Evolutionary conservation across 2,888 invertebrate genomes (phyloP).

Genomic region (Lamellibrachia columna): DNA sequence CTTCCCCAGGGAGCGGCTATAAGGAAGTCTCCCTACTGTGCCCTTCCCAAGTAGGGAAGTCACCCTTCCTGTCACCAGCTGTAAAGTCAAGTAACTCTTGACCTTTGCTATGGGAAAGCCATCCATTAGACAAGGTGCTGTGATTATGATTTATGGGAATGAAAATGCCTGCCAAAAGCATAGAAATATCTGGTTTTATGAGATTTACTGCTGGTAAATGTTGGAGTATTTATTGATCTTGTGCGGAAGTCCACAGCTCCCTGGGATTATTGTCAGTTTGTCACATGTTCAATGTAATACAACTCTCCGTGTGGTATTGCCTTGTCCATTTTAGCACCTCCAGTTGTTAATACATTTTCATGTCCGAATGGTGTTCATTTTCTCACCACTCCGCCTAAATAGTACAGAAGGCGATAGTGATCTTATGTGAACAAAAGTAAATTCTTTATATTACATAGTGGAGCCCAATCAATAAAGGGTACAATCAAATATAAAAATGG

Average conservation of each 20-base stretch:
- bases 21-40: constrained; percentile 16
- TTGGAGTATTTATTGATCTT: neutral
- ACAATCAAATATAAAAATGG: no score
- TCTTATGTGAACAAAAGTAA: neutral
- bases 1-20: neutral
- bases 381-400: neutral
- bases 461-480: no score
- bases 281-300: neutral
- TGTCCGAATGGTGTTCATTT: no score
- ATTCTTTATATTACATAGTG: no score
- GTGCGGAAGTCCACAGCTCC: neutral
- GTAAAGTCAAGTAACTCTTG: constrained; percentile 10
- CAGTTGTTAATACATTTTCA: neutral
- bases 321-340: neutral
- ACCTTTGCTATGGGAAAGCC: neutral
- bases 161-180: neutral
- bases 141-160: neutral
- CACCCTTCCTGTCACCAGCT: neutral
- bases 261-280: neutral
- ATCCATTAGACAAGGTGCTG: neutral
- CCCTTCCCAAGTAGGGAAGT: neutral
- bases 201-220: neutral
- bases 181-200: neutral
- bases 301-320: neutral
- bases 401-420: neutral